These are phyloP conservation scores for Anastrepha ludens DNA, from an alignment of 1,140 invertebrate species.

Conservation along the genomic window DNA sequence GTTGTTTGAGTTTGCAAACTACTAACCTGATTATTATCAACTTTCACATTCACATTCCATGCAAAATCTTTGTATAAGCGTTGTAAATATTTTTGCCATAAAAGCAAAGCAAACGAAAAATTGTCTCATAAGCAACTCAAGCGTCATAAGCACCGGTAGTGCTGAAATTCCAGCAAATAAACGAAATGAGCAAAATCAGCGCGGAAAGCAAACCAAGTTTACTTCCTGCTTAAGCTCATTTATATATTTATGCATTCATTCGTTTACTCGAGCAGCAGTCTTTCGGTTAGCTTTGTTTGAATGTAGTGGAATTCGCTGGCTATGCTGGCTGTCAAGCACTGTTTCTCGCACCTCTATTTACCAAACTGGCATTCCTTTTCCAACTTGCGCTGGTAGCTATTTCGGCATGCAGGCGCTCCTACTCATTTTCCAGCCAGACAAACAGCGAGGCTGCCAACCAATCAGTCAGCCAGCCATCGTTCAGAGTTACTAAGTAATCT, in stretches of 20 bases:
- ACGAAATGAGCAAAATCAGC: conserved; percentile 24
- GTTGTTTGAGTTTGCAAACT: conserved; percentile 36
- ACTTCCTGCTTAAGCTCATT: conserved; percentile 34
- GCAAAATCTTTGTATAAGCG: conserved; percentile 8
- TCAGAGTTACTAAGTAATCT: conserved; percentile 73
- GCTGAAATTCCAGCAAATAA: not conserved
- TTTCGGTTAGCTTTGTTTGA: not conserved
- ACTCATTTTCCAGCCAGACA: not conserved
- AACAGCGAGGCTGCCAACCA: not conserved
- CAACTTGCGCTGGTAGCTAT: not conserved
- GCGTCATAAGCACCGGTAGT: not conserved
- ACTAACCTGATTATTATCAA: conserved; percentile 49
- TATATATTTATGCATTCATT: conserved; percentile 6
- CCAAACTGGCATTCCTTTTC: not conserved
- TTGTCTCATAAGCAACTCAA: conserved; percentile 36
- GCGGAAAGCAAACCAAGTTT: conserved; percentile 10
- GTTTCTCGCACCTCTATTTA: not conserved
- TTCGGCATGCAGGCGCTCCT: not conserved
- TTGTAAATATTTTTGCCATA: conserved; percentile 10
- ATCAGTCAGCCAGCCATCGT: conserved; percentile 60
- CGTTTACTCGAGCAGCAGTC: not conserved
- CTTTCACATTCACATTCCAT: conserved; percentile 17
- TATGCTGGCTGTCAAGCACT: not conserved
- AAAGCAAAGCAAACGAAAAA: conserved; percentile 12
- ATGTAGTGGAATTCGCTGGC: not conserved